A percentile compares a stretch with the other conserved stretches of the same genome.
Conservation (phyloP, 2,797 vertebrate genomes). For the Xerus rutilus region DNA sequence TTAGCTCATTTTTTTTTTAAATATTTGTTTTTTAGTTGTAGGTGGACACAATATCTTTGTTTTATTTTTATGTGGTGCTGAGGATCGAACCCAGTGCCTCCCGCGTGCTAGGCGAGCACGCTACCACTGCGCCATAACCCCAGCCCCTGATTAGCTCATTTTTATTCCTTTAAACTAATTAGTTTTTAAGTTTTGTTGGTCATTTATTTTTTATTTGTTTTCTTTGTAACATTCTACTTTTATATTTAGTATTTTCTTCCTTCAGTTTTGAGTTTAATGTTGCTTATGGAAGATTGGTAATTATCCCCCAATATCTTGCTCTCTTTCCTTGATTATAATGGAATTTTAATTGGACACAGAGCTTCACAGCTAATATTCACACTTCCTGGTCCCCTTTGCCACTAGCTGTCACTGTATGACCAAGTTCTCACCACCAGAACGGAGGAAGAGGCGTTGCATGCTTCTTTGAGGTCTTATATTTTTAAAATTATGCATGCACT, state of each 20-base stretch:
- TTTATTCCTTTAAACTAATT: not conserved
- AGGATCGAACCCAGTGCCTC: too few species aligned
- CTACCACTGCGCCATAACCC: too few species aligned
- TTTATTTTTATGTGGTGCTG: too few species aligned
- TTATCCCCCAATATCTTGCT: not conserved
- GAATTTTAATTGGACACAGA: constrained; percentile 31
- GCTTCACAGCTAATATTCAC: not conserved
- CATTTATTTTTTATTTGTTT: not conserved
- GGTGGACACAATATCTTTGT: too few species aligned
- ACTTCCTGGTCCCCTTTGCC: not conserved
- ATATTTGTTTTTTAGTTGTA: too few species aligned
- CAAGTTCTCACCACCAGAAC: not conserved
- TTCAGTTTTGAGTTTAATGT: not conserved
- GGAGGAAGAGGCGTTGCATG: not conserved
- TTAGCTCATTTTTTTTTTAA: not conserved
- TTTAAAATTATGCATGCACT: not conserved
- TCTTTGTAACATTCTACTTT: not conserved
- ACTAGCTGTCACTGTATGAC: not conserved
- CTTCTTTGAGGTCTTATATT: not conserved
- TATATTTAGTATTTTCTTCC: not conserved
- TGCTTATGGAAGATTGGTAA: not conserved
- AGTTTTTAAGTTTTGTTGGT: not conserved
- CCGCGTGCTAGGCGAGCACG: too few species aligned
- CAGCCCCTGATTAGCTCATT: not conserved
- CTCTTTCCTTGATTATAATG: not conserved